phyloP scores from a whole-genome alignment of 2,888 invertebrate species.

The Timema podura region DNA sequence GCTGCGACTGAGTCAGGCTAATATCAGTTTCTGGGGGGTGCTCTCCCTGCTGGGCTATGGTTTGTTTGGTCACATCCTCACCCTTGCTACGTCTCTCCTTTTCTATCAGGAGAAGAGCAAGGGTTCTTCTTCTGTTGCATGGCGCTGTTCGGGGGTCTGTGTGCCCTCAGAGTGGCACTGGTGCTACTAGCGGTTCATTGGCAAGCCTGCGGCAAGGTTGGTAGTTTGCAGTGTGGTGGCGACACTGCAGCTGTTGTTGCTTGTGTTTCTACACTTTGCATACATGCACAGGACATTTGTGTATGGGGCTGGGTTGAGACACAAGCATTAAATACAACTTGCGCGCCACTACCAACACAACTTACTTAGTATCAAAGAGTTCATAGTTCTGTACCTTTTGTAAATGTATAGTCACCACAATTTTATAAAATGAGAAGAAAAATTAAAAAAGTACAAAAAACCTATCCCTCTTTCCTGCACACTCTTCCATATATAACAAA shows the following conservation, averaged over 20 bases:
- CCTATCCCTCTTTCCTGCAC: too few species aligned
- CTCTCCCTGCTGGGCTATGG: slow-evolving; percentile 48
- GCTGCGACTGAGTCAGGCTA: slow-evolving; percentile 41
- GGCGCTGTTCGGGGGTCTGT: slow-evolving; percentile 47
- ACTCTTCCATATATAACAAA: too few species aligned
- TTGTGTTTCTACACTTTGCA: slow-evolving; percentile 51
- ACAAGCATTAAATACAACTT: not conserved
- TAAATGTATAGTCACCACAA: too few species aligned
- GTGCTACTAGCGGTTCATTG: slow-evolving; percentile 47
- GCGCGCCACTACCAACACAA: too few species aligned
- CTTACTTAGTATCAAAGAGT: too few species aligned
- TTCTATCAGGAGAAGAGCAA: slow-evolving; percentile 46
- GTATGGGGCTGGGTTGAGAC: slow-evolving; percentile 35
- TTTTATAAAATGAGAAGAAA: too few species aligned
- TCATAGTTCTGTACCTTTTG: too few species aligned
- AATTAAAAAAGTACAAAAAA: too few species aligned
- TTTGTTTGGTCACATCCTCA: slow-evolving; percentile 48
- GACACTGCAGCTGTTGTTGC: slow-evolving; percentile 47
- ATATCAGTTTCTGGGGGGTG: slow-evolving; percentile 43
- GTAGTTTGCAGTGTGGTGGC: slow-evolving; percentile 49
- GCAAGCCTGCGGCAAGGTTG: slow-evolving; percentile 47
- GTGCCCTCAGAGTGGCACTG: slow-evolving; percentile 47
- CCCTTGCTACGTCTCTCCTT: slow-evolving; percentile 44
- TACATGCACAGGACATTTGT: slow-evolving; percentile 49
- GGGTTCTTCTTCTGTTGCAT: slow-evolving; percentile 47